phyloP scores from a whole-genome alignment of 2,888 invertebrate species.

The Lampropteryx suffumata region DNA sequence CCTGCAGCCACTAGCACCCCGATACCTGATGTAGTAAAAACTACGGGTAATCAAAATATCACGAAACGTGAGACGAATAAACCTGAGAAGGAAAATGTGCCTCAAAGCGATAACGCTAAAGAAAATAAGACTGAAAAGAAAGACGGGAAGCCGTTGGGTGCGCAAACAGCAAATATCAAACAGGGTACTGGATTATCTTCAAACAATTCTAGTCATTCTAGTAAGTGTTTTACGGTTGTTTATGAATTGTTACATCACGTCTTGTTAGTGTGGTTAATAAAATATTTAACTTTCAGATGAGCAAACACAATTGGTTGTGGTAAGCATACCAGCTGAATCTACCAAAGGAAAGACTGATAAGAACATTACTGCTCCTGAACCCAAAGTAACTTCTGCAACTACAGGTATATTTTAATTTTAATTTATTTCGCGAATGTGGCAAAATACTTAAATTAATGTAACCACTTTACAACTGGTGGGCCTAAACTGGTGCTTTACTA shows the following conservation, averaged over 20 bases:
- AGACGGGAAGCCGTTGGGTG: constrained; percentile 49
- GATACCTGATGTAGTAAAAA: constrained; percentile 52
- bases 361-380: constrained; percentile 27
- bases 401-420: constrained; percentile 3
- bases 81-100: constrained; percentile 47
- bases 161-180: constrained; percentile 41
- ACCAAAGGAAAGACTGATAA: constrained; percentile 32
- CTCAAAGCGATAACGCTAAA: constrained; percentile 26
- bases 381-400: constrained; percentile 30
- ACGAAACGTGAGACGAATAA: constrained; percentile 42
- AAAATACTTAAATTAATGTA: no score
- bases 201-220: constrained; percentile 32
- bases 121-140: constrained; percentile 42
- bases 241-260: background rate
- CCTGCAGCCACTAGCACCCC: constrained; percentile 40
- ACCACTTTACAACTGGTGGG: no score
- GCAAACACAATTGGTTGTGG: constrained; percentile 37
- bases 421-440: no score
- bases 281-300: constrained; percentile 31
- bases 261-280: background rate
- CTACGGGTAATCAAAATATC: constrained; percentile 22
- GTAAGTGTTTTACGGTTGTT: constrained; percentile 36
- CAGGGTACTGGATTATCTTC: constrained; percentile 36
- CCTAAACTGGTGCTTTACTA: no score
- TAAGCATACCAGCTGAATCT: constrained; percentile 1